A percentile compares a stretch with the other conserved stretches of the same genome.
Conservation (phyloP, 2,888 invertebrate species). For the Diaprepes abbreviatus region DNA sequence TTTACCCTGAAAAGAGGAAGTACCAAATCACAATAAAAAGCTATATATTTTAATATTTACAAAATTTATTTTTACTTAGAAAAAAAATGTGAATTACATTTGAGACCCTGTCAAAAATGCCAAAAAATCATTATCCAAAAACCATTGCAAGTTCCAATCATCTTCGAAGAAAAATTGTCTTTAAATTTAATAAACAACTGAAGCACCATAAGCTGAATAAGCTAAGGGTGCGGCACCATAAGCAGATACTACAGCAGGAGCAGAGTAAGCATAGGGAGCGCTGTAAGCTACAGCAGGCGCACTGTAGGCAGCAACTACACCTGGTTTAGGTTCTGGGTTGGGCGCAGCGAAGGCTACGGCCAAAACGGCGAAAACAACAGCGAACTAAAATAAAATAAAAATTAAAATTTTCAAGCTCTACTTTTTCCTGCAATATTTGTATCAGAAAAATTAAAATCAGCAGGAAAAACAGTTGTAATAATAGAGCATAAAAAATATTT, state of each 20-base stretch:
- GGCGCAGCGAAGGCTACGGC: conserved; percentile 46
- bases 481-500: no score
- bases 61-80: background rate
- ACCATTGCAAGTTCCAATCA: background rate
- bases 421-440: no score
- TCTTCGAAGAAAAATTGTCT: no score
- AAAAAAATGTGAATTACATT: background rate
- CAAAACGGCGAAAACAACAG: conserved; percentile 41
- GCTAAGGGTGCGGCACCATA: conserved; percentile 5
- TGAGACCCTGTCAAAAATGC: background rate
- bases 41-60: background rate
- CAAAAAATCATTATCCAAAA: background rate
- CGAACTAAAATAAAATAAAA: conserved; percentile 45
- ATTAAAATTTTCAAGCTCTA: no score
- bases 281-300: conserved; percentile 38
- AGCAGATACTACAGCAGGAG: conserved; percentile 7
- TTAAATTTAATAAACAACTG: no score
- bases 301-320: conserved; percentile 37
- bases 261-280: conserved; percentile 18
- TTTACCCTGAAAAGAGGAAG: no score
- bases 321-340: conserved; percentile 32
- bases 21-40: no score
- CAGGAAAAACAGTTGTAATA: no score
- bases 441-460: no score
- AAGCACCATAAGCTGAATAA: conserved; percentile 40